Evolutionary conservation across 2,797 vertebrate species (phyloP), one percentile per base, ranked within the genome.

Genomic region (Hyperoplus lanceolatus): DNA sequence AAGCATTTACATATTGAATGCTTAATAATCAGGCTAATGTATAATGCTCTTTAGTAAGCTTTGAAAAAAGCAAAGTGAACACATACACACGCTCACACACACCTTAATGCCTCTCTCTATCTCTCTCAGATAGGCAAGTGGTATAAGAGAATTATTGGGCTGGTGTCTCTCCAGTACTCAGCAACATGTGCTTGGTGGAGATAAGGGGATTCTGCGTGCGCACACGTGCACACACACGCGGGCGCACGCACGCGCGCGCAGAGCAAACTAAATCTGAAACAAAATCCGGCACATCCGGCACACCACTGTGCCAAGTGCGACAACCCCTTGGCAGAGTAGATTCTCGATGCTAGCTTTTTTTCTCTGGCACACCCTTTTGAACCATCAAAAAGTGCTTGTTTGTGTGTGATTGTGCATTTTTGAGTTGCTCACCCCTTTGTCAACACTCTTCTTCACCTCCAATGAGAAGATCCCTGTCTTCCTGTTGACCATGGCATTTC

Each of bases 401-500:
- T 62, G 48, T 59, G 49, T 61, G 64, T 51, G 48, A 59, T 59
- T 82, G 36, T 77, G 54, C 5, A 39, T 50, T 58, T 71, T 5
- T 39, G 8, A 21, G 75, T 90, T 71, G 70, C 94, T 96, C 95
- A 98, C 98, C 97, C 98, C 98, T 96, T 99, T 99, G 92, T 99
- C 98, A 79, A 99, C 96, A 43, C 97, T 98, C 94, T 99, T 99
- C 92, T 97, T 99, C 88, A 99, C 98, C 87, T 98, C 97, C 97
- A 99, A 98, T 50, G 98, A 97, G 89, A 99, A 99, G 70, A 95
- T 97, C 69, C 98, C 98, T 0, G 97, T 99, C 94, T 98, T 98
- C 81, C 96, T 95, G 94, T 99, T 99, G 91, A 99, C 98, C 98
- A 99, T 99, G 79, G 97, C 98, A 43, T 99, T 99, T 90, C 98